A percentile compares a stretch with the other conserved stretches of the same genome.
These are phyloP conservation scores for Phenganax subtilis DNA, from an alignment of 92 coral and sea anemone species.

Conservation along the genomic window DNA sequence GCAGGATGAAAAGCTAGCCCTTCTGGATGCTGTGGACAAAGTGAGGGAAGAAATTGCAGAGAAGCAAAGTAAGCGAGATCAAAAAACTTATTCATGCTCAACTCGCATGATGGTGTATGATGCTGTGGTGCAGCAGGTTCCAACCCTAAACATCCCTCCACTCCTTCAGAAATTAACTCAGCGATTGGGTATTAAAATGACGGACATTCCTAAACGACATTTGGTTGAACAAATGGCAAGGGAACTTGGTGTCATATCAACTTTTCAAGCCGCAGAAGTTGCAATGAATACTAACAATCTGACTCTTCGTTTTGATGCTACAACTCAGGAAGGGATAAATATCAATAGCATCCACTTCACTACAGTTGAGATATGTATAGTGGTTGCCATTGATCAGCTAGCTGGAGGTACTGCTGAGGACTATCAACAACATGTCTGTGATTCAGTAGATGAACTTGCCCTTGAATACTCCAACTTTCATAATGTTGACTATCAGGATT, in stretches of 20 bases:
- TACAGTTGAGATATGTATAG: neutral
- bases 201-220: too few relatives aligned
- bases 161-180: too few relatives aligned
- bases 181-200: too few relatives aligned
- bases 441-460: conserved; percentile 22
- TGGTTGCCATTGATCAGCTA: conserved; percentile 30
- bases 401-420: conserved; percentile 30
- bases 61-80: conserved; percentile 14
- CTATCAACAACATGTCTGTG: conserved; percentile 3
- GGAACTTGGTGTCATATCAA: too few relatives aligned
- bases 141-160: conserved; percentile 4
- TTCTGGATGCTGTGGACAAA: conserved; percentile 9
- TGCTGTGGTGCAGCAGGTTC: conserved; percentile 19
- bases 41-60: conserved; percentile 3
- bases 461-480: neutral
- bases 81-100: conserved; percentile 1
- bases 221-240: too few relatives aligned
- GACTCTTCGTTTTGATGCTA: too few relatives aligned
- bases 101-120: conserved; percentile 26
- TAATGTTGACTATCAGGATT: conserved; percentile 6
- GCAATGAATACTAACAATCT: too few relatives aligned
- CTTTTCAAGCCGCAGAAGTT: too few relatives aligned
- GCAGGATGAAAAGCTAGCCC: conserved; percentile 15
- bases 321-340: too few relatives aligned
- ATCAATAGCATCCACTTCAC: neutral